Evolutionary conservation across 1,140 invertebrate genomes (phyloP).

Genomic region (Lepidotrigona ventralis): DNA sequence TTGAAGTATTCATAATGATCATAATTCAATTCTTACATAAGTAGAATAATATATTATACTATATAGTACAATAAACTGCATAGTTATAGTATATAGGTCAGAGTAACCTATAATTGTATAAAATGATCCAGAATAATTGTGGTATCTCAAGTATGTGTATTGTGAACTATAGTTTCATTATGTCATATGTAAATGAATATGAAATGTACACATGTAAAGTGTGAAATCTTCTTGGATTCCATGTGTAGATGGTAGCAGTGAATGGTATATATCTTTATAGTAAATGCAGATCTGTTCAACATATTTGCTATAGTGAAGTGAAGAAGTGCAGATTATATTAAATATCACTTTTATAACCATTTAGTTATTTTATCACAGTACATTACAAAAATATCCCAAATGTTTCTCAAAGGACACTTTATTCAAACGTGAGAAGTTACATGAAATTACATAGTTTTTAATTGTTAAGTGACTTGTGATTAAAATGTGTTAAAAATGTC

Average conservation of each 20-base stretch:
- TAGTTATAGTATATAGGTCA: slow-evolving; percentile 30
- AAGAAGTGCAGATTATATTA: slow-evolving; percentile 5
- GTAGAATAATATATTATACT: slow-evolving; percentile 22
- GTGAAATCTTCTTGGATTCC: slow-evolving; percentile 27
- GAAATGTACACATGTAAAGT: slow-evolving; percentile 25
- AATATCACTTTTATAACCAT: slow-evolving; percentile 18
- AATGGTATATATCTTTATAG: slow-evolving; percentile 31
- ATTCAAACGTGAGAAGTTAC: neutral
- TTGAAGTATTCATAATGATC: slow-evolving; percentile 8
- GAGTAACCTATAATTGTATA: slow-evolving; percentile 55
- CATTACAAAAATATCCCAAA: neutral
- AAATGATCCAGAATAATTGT: slow-evolving; percentile 20
- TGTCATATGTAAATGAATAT: slow-evolving; percentile 34
- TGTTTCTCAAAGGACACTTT: neutral
- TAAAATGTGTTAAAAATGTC: neutral
- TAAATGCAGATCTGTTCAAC: slow-evolving; percentile 59
- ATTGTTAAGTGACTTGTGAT: neutral
- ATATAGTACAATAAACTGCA: slow-evolving; percentile 27
- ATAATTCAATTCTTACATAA: slow-evolving; percentile 48
- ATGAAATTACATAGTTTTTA: slow-evolving; percentile 8
- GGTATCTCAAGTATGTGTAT: neutral
- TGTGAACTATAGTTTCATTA: slow-evolving; percentile 13
- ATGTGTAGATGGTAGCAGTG: slow-evolving; percentile 52
- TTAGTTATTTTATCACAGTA: neutral
- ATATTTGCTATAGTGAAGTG: slow-evolving; percentile 20